Evolutionary conservation across 2,113 vertebrate genomes (phyloP).

Genomic region (Arenaria interpres): DNA sequence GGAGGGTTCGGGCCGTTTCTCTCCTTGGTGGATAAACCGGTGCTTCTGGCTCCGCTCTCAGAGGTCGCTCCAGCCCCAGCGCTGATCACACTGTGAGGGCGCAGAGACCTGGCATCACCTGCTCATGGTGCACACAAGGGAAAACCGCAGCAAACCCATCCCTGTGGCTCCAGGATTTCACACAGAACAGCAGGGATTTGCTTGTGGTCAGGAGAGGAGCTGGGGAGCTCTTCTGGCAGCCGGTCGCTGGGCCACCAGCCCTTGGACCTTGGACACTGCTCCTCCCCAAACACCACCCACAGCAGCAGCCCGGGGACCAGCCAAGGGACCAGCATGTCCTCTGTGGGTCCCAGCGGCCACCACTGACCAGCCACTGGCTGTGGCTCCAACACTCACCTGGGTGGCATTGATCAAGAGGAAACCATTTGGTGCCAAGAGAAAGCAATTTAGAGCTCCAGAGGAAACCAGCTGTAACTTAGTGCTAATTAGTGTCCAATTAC

Average conservation of each 20-base stretch:
- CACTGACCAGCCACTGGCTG: fast-evolving
- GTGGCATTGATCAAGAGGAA: not conserved
- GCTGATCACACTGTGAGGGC: not conserved
- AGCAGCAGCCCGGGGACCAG: not conserved
- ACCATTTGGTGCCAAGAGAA: not conserved
- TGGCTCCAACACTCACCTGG: not conserved
- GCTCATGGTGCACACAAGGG: fast-evolving
- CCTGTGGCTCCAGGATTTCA: fast-evolving
- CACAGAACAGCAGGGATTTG: not conserved
- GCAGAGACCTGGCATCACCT: fast-evolving
- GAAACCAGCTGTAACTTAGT: not conserved
- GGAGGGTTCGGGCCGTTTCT: not conserved
- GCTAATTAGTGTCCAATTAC: not conserved
- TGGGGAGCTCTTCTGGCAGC: not conserved
- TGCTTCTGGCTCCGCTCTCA: not conserved
- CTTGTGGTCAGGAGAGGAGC: not conserved
- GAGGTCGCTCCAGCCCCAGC: not conserved
- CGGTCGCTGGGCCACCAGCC: too few species aligned
- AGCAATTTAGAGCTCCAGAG: not conserved
- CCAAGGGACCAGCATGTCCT: fast-evolving
- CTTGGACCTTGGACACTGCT: not conserved
- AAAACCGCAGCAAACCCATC: not conserved
- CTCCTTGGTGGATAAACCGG: not conserved
- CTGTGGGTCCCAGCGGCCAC: fast-evolving
- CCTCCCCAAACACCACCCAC: fast-evolving